phyloP scores from a whole-genome alignment of 2,888 invertebrate genomes.

The Taenaris catops region DNA sequence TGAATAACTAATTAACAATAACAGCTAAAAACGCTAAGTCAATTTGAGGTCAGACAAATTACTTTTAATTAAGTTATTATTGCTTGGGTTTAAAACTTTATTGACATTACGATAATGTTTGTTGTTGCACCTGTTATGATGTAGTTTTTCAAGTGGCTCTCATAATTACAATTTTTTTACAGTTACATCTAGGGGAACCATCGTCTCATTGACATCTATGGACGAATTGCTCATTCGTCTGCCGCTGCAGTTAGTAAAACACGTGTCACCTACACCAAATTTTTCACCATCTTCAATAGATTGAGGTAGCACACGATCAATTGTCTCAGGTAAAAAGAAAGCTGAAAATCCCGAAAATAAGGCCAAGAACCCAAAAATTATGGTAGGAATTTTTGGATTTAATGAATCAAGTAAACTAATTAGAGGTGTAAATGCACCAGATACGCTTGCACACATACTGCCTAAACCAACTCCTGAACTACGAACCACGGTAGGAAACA shows the following conservation, averaged over 20 bases:
- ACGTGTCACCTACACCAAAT: slow-evolving; percentile 90
- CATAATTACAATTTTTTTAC: slow-evolving; percentile 45
- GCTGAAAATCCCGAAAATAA: slow-evolving; percentile 86
- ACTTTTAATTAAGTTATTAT: background rate
- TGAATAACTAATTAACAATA: no score
- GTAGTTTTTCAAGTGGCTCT: background rate
- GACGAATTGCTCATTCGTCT: slow-evolving; percentile 55
- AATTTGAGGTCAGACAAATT: no score
- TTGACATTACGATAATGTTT: background rate
- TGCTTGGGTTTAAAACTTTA: background rate
- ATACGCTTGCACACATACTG: slow-evolving; percentile 91
- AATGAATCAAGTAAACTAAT: slow-evolving; percentile 88
- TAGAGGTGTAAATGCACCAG: slow-evolving; percentile 89
- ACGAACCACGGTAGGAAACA: slow-evolving; percentile 91
- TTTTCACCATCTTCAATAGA: slow-evolving; percentile 91
- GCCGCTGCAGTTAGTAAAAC: slow-evolving; percentile 83
- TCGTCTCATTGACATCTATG: slow-evolving; percentile 60
- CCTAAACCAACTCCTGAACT: slow-evolving; percentile 92
- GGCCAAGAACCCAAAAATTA: slow-evolving; percentile 87
- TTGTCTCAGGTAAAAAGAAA: slow-evolving; percentile 88
- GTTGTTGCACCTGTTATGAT: background rate
- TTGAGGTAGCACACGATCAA: slow-evolving; percentile 90
- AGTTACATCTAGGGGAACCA: slow-evolving; percentile 58
- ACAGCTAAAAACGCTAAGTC: no score
- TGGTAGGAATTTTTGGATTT: slow-evolving; percentile 88